These are phyloP conservation scores for Poecilia picta DNA, from an alignment of 2,797 vertebrate species.

Conservation along the genomic window DNA sequence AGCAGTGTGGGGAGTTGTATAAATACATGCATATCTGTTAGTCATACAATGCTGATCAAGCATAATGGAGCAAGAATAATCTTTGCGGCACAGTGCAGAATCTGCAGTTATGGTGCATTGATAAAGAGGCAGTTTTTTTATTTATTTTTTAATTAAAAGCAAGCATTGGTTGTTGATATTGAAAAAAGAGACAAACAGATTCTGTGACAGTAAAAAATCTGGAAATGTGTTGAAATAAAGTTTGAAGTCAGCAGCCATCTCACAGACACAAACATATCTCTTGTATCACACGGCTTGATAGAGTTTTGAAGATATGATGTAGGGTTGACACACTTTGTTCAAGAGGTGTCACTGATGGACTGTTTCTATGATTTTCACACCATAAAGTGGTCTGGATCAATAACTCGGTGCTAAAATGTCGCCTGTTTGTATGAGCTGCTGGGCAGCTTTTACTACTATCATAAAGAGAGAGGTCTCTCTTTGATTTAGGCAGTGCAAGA, in stretches of 20 bases:
- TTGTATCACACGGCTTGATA: background rate
- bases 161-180: background rate
- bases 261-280: no score
- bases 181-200: background rate
- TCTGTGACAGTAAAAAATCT: background rate
- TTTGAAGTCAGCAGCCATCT: background rate
- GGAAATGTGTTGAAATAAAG: background rate
- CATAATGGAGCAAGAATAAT: background rate
- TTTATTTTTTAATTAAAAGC: background rate
- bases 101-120: background rate
- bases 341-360: background rate
- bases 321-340: background rate
- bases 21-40: slow-evolving; percentile 1
- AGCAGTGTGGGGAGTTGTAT: background rate
- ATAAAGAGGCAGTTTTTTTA: background rate
- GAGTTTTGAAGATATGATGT: background rate
- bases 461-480: background rate
- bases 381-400: background rate
- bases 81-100: background rate
- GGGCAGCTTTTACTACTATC: background rate
- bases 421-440: background rate
- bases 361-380: background rate
- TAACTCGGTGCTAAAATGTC: background rate
- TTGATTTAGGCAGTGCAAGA: background rate
- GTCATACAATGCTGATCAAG: background rate